Conservation (phyloP, 2,113 vertebrate species). For the Platanista minor region DNA sequence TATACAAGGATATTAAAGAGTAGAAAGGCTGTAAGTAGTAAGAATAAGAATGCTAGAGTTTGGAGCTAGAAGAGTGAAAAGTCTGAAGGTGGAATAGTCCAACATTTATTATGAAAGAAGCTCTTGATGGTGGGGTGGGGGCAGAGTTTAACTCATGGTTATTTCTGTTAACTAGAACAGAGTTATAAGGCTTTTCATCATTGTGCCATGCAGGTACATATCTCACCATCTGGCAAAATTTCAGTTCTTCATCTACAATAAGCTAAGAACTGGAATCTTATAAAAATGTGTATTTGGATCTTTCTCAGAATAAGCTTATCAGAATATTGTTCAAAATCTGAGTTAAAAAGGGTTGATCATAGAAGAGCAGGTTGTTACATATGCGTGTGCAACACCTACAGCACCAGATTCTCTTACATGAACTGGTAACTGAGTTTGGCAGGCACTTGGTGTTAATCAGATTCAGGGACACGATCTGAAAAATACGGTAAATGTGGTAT, state of each 20-base stretch:
- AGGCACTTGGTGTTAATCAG: background rate
- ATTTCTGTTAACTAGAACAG: background rate
- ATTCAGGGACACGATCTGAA: background rate
- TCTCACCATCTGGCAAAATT: too few species aligned
- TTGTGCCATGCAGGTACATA: background rate
- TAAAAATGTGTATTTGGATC: too few species aligned
- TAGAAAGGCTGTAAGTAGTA: background rate
- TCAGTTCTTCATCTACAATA: too few species aligned
- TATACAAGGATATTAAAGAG: background rate
- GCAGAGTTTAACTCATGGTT: background rate
- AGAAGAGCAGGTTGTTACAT: background rate
- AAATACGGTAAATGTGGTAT: background rate
- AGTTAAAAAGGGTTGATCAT: background rate
- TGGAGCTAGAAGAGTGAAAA: background rate
- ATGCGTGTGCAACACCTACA: background rate
- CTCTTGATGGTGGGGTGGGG: background rate
- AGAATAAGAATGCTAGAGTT: background rate
- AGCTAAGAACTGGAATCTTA: too few species aligned
- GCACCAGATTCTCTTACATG: background rate
- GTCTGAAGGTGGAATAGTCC: background rate
- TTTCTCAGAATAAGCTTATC: too few species aligned
- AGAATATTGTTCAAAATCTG: background rate
- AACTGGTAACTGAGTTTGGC: background rate
- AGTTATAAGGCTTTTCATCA: background rate
- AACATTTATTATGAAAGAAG: background rate